Conservation (phyloP, 1,140 invertebrate species). For the Aphelenchoides avenae region DNA sequence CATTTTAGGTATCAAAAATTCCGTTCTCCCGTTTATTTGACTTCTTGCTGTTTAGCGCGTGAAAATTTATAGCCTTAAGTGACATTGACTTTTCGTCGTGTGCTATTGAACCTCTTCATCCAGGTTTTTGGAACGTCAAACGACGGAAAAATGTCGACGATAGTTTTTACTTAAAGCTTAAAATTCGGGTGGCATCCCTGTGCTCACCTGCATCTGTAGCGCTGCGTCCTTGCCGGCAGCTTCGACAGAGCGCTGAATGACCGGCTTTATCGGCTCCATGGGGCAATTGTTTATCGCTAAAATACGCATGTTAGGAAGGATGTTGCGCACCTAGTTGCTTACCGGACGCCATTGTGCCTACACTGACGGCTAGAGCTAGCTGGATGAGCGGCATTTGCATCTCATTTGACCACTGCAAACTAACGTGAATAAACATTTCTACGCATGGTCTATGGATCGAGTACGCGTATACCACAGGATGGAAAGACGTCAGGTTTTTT, state of each 20-base stretch:
- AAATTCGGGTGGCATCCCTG: not conserved
- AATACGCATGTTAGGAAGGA: too few relatives aligned
- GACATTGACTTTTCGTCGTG: too few relatives aligned
- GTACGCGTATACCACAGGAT: too few relatives aligned
- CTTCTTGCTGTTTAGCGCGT: not conserved
- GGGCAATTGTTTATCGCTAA: slow-evolving; percentile 23
- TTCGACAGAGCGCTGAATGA: slow-evolving; percentile 24
- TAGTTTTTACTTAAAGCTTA: not conserved
- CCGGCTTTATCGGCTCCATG: slow-evolving; percentile 42
- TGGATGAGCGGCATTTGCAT: too few relatives aligned
- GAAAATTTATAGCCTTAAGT: too few relatives aligned
- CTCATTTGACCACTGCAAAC: too few relatives aligned
- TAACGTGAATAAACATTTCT: too few relatives aligned
- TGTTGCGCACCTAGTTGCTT: too few relatives aligned
- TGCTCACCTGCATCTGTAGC: slow-evolving; percentile 26
- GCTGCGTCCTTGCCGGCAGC: not conserved
- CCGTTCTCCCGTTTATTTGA: not conserved
- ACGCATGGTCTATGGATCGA: too few relatives aligned
- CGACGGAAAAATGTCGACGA: not conserved
- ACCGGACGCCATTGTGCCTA: too few relatives aligned
- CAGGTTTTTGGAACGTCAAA: not conserved
- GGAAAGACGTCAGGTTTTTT: too few relatives aligned
- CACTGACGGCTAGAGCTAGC: too few relatives aligned
- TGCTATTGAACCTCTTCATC: not conserved
- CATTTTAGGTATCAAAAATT: not conserved